A percentile compares a stretch with the other conserved stretches of the same genome.
Conservation (phyloP, 2,888 invertebrate genomes). For the Acleris sparsana region DNA sequence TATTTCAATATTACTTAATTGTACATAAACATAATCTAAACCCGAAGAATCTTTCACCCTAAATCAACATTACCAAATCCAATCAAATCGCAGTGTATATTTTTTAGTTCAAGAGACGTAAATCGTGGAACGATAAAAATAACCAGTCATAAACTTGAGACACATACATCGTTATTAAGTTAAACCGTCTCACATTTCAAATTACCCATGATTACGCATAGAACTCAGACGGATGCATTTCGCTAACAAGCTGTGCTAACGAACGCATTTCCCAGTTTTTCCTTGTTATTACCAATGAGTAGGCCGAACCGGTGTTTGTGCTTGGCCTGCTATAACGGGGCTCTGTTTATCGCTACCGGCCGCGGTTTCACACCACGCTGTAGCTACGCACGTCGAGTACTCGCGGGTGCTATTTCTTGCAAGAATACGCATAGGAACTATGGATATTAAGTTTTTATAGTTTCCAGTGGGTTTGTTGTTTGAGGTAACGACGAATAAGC, state of each 20-base stretch:
- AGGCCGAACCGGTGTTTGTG: constrained; percentile 22
- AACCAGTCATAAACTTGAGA: no score
- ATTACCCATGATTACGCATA: background rate
- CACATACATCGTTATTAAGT: no score
- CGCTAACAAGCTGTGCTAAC: background rate
- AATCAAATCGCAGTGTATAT: no score
- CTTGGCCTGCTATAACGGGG: constrained; percentile 27
- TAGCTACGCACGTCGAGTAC: background rate
- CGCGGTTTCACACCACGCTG: constrained; percentile 14
- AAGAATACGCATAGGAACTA: constrained; percentile 40
- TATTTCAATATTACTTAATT: constrained; percentile 25
- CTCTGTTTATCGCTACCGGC: constrained; percentile 23
- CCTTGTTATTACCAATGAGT: constrained; percentile 24
- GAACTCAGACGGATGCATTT: background rate
- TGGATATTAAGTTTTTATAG: background rate
- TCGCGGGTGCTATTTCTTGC: constrained; percentile 44
- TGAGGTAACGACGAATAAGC: no score
- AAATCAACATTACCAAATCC: no score
- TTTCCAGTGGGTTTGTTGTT: no score
- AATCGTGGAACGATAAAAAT: no score
- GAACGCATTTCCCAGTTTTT: constrained; percentile 4
- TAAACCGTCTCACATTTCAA: no score
- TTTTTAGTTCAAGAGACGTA: no score
- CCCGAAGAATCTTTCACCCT: no score
- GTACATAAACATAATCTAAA: no score